Evolutionary conservation across 1,140 invertebrate species (phyloP), one percentile per base, ranked within the genome.

Genomic region (Rhyacophila brunnea): DNA sequence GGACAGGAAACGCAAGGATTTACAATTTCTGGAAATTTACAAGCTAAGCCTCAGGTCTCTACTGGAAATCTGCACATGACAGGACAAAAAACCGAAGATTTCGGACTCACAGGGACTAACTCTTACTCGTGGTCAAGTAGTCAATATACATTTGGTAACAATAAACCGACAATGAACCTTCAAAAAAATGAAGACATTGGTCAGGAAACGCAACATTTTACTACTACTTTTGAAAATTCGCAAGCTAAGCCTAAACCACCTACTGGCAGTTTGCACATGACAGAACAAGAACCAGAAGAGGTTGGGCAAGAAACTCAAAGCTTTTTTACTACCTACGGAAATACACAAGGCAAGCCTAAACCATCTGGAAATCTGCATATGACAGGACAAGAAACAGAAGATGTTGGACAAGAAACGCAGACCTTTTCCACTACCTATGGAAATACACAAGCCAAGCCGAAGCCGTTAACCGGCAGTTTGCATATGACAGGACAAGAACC

Each of bases 341-440:
- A 9, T 28, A 9, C 4, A 13, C 3, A 40, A n/a, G n/a, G 34
- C 34, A 40, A 13, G 11, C 38, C 38, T 6, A 40, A 15, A 40
- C 6, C 34, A 7, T 67, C 56, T 47, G 68, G 14, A 47, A 19
- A 6, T 15, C 17, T 47, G 6, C 6, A 53, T 23, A 38, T 20
- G 17, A 11, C 47, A 35, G 54, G 44, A 42, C 54, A 57, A 40
- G 14, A 40, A 34, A 62, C 69, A 20, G 68, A 76, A 65, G 66
- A 75, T 52, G 66, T 71, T 42, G 70, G 64, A 0, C 74, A 75
- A 60, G 64, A 71, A 47, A 61, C 62, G 13, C 62, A 68, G 60
- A 58, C 58, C 36, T 60, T 36, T 44, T 63, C 57, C 46, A 58
- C 62, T 19, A 65, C 59, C 48, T 43, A 18, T 13, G 15, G 13